Evolutionary conservation across 2,113 vertebrate species (phyloP).

Genomic region (Cephalopterus ornatus): DNA sequence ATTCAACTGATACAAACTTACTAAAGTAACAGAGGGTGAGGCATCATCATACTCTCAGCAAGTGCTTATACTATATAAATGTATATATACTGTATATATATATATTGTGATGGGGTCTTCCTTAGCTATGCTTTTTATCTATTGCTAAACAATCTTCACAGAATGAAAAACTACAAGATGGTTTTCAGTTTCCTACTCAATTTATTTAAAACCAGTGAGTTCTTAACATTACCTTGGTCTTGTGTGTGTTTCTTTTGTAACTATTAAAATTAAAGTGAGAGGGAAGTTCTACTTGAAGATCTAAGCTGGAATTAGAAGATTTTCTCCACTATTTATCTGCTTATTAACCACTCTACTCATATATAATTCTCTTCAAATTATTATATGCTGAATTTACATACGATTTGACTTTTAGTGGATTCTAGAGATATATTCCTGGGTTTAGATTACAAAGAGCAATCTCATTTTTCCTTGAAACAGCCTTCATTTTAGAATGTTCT

Average conservation of each 20-base stretch:
- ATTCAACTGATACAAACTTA: not conserved
- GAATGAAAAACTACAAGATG: not conserved
- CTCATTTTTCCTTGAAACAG: not conserved
- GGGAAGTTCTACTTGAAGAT: not conserved
- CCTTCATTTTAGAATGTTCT: not conserved
- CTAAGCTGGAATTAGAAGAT: not conserved
- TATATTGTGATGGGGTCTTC: not conserved
- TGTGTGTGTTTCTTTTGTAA: not conserved
- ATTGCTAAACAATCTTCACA: not conserved
- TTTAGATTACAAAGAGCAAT: not conserved
- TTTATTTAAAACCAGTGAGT: not conserved
- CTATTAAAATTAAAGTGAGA: not conserved
- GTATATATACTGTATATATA: not conserved
- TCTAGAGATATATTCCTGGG: not conserved
- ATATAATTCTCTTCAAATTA: not conserved
- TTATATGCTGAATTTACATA: not conserved
- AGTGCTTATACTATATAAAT: not conserved
- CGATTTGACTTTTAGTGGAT: conserved; percentile 2
- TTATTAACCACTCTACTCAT: not conserved
- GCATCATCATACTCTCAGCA: not conserved
- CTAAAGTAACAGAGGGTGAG: not conserved
- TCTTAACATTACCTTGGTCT: not conserved
- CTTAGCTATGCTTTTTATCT: not conserved
- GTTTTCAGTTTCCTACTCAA: not conserved
- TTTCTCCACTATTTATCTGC: not conserved